phyloP scores from a whole-genome alignment of 2,113 vertebrate genomes.

The Hydrochoerus hydrochaeris region DNA sequence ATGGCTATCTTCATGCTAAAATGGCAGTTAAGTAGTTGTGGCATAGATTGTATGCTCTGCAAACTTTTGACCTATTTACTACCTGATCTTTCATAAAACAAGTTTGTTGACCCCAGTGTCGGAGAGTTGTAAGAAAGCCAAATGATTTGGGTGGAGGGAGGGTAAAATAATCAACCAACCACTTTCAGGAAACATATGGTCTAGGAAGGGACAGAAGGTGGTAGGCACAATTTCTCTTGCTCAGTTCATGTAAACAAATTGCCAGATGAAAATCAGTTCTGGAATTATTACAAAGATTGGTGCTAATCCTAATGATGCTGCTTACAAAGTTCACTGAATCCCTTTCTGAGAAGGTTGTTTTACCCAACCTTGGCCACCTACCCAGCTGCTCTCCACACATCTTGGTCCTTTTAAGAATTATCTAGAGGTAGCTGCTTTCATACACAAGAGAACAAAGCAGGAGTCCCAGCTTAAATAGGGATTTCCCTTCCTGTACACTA shows the following conservation, averaged over 20 bases:
- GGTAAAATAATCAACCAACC: background rate
- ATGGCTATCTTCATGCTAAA: background rate
- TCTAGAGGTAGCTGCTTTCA: conserved; percentile 37
- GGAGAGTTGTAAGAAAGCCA: background rate
- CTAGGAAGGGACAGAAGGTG: background rate
- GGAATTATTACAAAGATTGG: background rate
- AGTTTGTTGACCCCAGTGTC: background rate
- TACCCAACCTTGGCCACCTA: conserved; percentile 40
- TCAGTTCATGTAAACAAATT: conserved; percentile 8
- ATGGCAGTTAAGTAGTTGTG: background rate
- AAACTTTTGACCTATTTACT: background rate
- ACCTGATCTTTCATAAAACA: background rate
- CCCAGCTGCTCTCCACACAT: background rate
- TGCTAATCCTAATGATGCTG: background rate
- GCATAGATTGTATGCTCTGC: background rate
- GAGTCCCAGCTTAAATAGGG: background rate
- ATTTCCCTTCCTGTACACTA: conserved; percentile 52
- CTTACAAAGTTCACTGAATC: background rate
- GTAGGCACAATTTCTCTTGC: background rate
- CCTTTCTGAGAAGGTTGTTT: conserved; percentile 38
- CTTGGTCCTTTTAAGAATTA: conserved; percentile 44
- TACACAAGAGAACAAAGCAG: conserved; percentile 41
- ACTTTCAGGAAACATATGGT: background rate
- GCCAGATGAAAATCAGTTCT: conserved; percentile 22
- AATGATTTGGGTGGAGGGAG: background rate